These are phyloP conservation scores for Nothocercus julius DNA, from an alignment of 2,113 vertebrate species.

Conservation along the genomic window DNA sequence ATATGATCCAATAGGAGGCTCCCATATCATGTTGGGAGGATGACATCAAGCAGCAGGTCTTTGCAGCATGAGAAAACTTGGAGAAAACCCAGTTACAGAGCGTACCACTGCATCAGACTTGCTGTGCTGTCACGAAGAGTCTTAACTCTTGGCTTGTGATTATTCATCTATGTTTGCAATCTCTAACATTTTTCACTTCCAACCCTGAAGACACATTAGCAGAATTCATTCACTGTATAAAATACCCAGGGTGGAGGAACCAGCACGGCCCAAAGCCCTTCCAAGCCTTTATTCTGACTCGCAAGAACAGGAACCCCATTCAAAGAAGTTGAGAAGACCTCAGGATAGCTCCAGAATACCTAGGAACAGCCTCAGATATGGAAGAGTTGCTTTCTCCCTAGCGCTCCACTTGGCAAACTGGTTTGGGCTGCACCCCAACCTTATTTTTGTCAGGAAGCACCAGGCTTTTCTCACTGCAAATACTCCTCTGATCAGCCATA, in stretches of 20 bases:
- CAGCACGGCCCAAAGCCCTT: neutral
- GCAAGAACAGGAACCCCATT: neutral
- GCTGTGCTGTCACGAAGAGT: neutral
- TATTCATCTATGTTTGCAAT: conserved; percentile 13
- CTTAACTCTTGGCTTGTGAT: neutral
- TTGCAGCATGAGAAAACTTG: neutral
- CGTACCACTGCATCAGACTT: neutral
- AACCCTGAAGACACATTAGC: neutral
- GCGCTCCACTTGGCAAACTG: neutral
- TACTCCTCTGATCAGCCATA: neutral
- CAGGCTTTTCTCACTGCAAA: neutral
- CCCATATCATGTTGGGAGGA: neutral
- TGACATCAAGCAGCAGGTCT: conserved; percentile 11
- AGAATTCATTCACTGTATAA: neutral
- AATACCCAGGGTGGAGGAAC: neutral
- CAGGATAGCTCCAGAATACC: neutral
- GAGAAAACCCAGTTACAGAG: neutral
- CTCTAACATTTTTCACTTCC: conserved; percentile 10
- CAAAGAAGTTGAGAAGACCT: neutral
- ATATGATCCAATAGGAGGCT: neutral
- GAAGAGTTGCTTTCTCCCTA: neutral
- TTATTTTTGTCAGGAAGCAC: neutral
- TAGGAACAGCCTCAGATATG: neutral
- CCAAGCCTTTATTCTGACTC: neutral
- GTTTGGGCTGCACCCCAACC: neutral